Evolutionary conservation across 1,140 invertebrate species (phyloP).

Genomic region (Brachionus rotundiformis): DNA sequence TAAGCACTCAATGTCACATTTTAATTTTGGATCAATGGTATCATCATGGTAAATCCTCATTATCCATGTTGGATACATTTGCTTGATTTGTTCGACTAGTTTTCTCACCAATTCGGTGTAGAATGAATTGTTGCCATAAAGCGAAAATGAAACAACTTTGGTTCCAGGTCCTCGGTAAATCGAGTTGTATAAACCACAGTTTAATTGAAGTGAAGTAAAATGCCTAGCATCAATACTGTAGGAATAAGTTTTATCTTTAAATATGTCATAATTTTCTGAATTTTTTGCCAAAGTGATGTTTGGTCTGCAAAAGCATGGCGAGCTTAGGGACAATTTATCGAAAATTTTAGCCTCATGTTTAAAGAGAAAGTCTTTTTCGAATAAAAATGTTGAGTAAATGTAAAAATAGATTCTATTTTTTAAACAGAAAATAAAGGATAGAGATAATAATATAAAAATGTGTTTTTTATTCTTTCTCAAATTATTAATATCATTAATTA

Average conservation of each 20-base stretch:
- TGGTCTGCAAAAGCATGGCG: background rate
- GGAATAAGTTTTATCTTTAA: background rate
- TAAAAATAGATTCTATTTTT: background rate
- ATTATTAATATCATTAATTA: too few relatives aligned
- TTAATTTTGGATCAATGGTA: background rate
- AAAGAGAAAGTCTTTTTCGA: background rate
- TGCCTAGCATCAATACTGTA: background rate
- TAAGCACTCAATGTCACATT: slow-evolving; percentile 24
- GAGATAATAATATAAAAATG: too few relatives aligned
- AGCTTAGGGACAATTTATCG: background rate
- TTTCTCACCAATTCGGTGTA: background rate
- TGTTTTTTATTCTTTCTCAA: too few relatives aligned
- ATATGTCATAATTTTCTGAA: background rate
- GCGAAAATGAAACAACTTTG: slow-evolving; percentile 6
- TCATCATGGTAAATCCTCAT: slow-evolving; percentile 39
- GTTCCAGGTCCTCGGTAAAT: slow-evolving; percentile 10
- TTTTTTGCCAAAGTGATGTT: background rate
- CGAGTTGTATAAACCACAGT: slow-evolving; percentile 38
- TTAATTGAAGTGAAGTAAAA: background rate
- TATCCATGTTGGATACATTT: slow-evolving; percentile 31
- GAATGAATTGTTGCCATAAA: background rate
- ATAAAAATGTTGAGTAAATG: background rate
- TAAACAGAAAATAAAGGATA: background rate
- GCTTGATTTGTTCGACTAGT: slow-evolving; percentile 21
- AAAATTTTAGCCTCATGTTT: background rate